These are phyloP conservation scores for Anoplius nigerrimus DNA, from an alignment of 2,888 invertebrate species.

Conservation along the genomic window DNA sequence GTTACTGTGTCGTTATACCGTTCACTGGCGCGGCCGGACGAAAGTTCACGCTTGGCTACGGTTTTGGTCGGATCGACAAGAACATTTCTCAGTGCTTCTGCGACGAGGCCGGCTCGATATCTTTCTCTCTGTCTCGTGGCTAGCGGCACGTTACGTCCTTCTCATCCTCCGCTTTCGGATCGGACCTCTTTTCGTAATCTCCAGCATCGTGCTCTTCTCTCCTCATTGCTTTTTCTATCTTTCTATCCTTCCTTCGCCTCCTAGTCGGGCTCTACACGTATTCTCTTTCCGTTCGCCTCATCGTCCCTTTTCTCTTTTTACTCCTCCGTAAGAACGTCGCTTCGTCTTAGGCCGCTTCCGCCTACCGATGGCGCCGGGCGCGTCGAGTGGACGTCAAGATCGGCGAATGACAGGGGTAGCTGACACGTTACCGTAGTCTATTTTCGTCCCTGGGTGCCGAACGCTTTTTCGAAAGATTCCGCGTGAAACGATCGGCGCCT, in stretches of 20 bases:
- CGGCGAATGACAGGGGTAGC: not conserved
- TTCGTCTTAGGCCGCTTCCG: constrained; percentile 29
- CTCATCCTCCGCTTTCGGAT: too few relatives aligned
- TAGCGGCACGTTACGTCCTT: too few relatives aligned
- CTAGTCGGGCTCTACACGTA: too few relatives aligned
- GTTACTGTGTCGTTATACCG: not conserved
- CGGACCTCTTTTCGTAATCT: not conserved
- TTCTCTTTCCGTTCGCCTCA: too few relatives aligned
- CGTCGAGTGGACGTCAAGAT: not conserved
- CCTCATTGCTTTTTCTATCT: too few relatives aligned
- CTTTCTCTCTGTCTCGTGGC: not conserved
- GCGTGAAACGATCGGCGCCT: too few relatives aligned
- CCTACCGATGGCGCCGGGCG: constrained; percentile 10
- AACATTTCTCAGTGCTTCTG: constrained; percentile 18
- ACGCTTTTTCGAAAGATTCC: not conserved
- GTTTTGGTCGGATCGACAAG: not conserved
- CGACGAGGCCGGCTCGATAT: constrained; percentile 25
- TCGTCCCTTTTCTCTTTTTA: too few relatives aligned
- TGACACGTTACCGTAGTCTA: not conserved
- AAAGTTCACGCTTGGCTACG: constrained; percentile 12
- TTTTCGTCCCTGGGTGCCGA: too few relatives aligned
- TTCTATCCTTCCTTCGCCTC: too few relatives aligned
- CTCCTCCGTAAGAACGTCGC: constrained; percentile 2
- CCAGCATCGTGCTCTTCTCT: too few relatives aligned
- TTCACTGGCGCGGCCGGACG: constrained; percentile 3